Conservation (phyloP, 2,888 invertebrate species). For the Matsumyia berberina region DNA sequence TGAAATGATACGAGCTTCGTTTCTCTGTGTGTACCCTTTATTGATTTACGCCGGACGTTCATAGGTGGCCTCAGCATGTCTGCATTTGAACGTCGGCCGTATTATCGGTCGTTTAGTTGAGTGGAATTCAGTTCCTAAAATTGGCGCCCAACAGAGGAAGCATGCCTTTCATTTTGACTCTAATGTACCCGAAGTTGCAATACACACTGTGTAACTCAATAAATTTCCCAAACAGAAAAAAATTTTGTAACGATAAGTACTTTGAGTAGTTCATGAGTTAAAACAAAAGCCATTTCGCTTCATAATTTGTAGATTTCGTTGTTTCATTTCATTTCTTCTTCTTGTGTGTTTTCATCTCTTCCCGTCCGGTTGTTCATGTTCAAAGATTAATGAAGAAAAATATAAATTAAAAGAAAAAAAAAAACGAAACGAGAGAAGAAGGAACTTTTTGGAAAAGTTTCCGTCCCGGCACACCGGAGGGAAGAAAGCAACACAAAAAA, state of each 20-base stretch:
- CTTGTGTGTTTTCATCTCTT: constrained; percentile 2
- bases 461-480: constrained; percentile 15
- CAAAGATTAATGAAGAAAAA: constrained; percentile 58
- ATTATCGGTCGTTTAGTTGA: no score
- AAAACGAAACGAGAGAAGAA: constrained; percentile 7
- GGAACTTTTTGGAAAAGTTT: constrained; percentile 24
- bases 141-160: no score
- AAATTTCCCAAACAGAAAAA: neutral
- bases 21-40: no score
- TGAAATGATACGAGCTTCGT: no score
- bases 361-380: constrained; percentile 20
- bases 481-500: constrained; percentile 22
- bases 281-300: constrained; percentile 47
- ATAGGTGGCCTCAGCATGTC: no score
- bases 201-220: neutral
- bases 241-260: constrained; percentile 33
- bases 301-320: constrained; percentile 53
- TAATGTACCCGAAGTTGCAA: neutral
- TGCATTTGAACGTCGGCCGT: no score
- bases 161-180: no score
- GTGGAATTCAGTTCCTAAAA: no score
- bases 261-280: constrained; percentile 27
- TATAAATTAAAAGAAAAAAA: constrained; percentile 37
- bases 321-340: constrained; percentile 21
- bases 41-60: no score